Evolutionary conservation across 2,888 invertebrate species (phyloP), one percentile per base, ranked within the genome.

Genomic region (Pyrochroa serraticornis): DNA sequence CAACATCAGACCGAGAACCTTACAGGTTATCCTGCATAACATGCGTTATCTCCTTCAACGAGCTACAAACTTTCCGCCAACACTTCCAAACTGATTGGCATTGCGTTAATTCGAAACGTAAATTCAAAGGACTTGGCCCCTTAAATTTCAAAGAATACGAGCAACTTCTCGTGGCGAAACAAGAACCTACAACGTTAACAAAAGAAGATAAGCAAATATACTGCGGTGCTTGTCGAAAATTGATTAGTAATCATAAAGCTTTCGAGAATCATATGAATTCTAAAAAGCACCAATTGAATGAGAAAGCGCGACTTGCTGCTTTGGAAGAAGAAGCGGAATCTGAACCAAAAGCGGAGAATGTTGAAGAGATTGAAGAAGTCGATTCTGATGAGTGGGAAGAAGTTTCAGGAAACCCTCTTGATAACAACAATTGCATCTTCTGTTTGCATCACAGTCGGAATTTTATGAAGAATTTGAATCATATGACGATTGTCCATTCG

Each of bases 51-150:
- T 87, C 88, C 50, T 98, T 98, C 79, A 83, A 86, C 63, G 88
- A 90, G 71, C 85, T 89, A 3, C 92, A 94, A 55, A 80, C 91
- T 30, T 97, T 97, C 79, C 84, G 92, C 49, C 86, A 89, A 54
- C 99, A 99, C 80, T 98, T 97, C 77, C 95, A 95, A 82, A 88
- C 91, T 0, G 98, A 98, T 75, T 99, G 98, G 98, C 98, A 99
- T 80, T 87, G 95, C 58, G 95, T 95, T 74, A 97, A 97, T 80
- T 82, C 96, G 51, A 95, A 95, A 77, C 84, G 96, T 62, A 93
- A 93, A 81, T 90, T 95, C 3, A 93, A 92, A 0, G 90, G 91
- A 49, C 82, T 97, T 65, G 91, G 93, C 1, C 91, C 97, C 1
- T 89, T 97, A 72, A 92, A 93, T 70, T 99, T 96, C 78, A 87